Percentiles rank a stretch among this genome's conserved stretches.
Evolutionary conservation across 1,140 invertebrate genomes (phyloP).

Genomic region (Drosophila lini): DNA sequence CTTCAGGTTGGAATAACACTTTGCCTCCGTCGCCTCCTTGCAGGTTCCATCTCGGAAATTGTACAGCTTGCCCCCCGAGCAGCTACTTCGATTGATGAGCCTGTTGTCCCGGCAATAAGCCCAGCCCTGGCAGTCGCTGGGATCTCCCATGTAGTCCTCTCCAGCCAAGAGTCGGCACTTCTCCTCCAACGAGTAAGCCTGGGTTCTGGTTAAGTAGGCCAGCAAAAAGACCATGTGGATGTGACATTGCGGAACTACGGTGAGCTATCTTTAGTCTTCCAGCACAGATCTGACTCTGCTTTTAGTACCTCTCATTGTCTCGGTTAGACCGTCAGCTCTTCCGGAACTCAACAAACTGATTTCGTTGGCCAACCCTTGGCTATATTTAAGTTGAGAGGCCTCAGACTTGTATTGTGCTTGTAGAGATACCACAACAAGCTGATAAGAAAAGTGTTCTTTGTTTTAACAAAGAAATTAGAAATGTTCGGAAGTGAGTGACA

Average conservation of each 20-base stretch:
- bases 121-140: slow-evolving; percentile 45
- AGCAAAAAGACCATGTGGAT: neutral
- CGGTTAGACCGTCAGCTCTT: slow-evolving; percentile 1
- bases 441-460: slow-evolving; percentile 20
- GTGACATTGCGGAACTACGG: slow-evolving; percentile 29
- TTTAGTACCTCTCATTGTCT: slow-evolving; percentile 45
- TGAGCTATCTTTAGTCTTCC: slow-evolving; percentile 32
- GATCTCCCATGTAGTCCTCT: slow-evolving; percentile 38
- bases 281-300: neutral
- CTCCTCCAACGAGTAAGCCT: slow-evolving; percentile 24
- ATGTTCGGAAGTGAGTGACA: slow-evolving; percentile 24
- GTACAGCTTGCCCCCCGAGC: slow-evolving; percentile 19
- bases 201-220: neutral
- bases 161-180: slow-evolving; percentile 41
- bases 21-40: neutral
- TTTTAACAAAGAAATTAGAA: slow-evolving; percentile 34
- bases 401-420: slow-evolving; percentile 3
- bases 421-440: slow-evolving; percentile 28
- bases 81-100: slow-evolving; percentile 4
- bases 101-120: slow-evolving; percentile 42
- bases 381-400: slow-evolving; percentile 13
- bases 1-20: slow-evolving; percentile 20
- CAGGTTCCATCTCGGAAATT: slow-evolving; percentile 41
- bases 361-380: neutral
- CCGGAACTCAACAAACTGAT: slow-evolving; percentile 27